Percentiles rank a stretch among this genome's conserved stretches.
phyloP scores from a whole-genome alignment of 35 echinoderm and acorn worm genomes.

The Heliocidaris tuberculata region DNA sequence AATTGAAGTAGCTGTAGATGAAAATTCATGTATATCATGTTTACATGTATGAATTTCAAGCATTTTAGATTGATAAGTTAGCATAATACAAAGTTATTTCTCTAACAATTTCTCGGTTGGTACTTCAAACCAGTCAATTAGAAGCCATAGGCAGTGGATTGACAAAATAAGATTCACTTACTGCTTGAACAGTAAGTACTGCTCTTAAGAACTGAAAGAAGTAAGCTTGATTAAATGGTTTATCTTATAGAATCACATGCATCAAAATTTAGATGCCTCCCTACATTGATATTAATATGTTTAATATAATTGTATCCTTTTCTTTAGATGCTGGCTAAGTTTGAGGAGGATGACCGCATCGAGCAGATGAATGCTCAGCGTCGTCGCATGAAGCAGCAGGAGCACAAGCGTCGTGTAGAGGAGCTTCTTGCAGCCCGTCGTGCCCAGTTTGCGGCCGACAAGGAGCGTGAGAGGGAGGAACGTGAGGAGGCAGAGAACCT shows the following conservation, averaged over 20 bases:
- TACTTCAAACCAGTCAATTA: background rate
- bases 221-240: background rate
- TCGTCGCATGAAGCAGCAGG: constrained; percentile 96
- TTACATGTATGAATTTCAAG: no score
- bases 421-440: constrained; percentile 73
- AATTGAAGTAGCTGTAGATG: no score
- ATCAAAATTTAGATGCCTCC: background rate
- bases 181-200: background rate
- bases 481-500: constrained; percentile 81
- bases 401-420: constrained; percentile 93
- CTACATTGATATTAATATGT: background rate
- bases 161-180: background rate
- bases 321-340: constrained; percentile 96
- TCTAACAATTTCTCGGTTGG: no score
- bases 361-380: constrained; percentile 99
- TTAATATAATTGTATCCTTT: background rate
- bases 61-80: no score
- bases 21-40: no score
- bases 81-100: no score
- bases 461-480: constrained; percentile 66
- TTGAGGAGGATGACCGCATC: constrained; percentile 93
- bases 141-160: background rate
- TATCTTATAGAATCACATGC: background rate
- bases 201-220: background rate
- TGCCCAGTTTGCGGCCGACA: constrained; percentile 90